phyloP scores from a whole-genome alignment of 2,888 invertebrate genomes.

The Microctonus aethiopoides region DNA sequence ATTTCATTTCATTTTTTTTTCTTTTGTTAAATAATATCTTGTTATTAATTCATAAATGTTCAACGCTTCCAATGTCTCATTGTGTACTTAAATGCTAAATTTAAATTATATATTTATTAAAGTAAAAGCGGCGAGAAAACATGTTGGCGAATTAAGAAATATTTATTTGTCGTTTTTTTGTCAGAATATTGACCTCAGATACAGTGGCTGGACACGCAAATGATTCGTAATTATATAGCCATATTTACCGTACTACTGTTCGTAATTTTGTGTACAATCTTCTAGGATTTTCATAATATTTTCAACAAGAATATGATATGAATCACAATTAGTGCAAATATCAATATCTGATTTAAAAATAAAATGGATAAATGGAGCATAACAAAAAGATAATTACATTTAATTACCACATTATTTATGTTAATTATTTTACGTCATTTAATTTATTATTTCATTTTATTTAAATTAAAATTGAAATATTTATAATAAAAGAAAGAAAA shows the following conservation, averaged over 20 bases:
- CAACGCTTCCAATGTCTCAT: constrained; percentile 14
- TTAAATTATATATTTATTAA: constrained; percentile 15
- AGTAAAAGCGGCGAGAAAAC: background rate
- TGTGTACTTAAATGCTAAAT: constrained; percentile 13
- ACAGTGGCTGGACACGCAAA: constrained; percentile 42
- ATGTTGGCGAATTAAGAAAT: background rate
- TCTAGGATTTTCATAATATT: background rate
- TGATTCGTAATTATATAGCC: constrained; percentile 29
- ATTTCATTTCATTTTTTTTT: constrained; percentile 28
- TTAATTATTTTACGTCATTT: background rate
- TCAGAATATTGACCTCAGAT: constrained; percentile 54
- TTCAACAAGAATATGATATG: background rate
- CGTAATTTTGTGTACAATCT: background rate
- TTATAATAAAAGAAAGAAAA: background rate
- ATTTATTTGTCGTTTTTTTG: constrained; percentile 40
- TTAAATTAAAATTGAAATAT: background rate
- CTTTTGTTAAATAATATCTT: background rate
- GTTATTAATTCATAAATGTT: constrained; percentile 16
- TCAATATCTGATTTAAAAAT: background rate
- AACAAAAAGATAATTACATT: background rate
- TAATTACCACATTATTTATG: background rate
- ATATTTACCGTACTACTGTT: background rate
- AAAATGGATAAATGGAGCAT: background rate
- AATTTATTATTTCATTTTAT: background rate
- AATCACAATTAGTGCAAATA: background rate